phyloP scores from a whole-genome alignment of 2,797 vertebrate species.

The Mus caroli region DNA sequence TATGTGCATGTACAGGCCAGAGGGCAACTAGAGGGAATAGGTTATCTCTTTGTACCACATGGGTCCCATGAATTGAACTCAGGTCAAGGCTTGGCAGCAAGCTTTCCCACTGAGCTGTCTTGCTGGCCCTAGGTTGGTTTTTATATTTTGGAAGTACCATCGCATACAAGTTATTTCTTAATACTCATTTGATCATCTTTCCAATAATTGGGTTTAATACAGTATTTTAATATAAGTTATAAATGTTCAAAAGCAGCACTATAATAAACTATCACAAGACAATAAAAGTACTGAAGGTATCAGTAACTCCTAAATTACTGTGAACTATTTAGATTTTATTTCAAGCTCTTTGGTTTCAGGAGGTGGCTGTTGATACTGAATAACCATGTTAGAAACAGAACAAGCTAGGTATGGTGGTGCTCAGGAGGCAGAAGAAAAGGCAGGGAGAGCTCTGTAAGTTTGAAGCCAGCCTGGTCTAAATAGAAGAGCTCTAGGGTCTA shows the following conservation, averaged over 20 bases:
- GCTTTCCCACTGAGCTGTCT: neutral
- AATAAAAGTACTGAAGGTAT: slow-evolving; percentile 20
- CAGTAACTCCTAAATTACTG: slow-evolving; percentile 14
- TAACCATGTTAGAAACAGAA: slow-evolving; percentile 1
- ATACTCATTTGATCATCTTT: slow-evolving; percentile 35
- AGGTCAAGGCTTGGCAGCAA: neutral
- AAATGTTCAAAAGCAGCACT: slow-evolving; percentile 48
- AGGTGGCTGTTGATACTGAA: slow-evolving; percentile 47
- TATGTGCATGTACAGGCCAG: neutral
- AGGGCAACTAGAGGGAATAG: neutral
- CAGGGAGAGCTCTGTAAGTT: neutral
- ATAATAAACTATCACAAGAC: slow-evolving; percentile 51
- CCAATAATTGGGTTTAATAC: slow-evolving; percentile 53
- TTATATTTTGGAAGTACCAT: slow-evolving; percentile 2
- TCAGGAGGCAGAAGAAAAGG: neutral
- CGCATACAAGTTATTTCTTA: slow-evolving; percentile 39
- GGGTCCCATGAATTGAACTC: neutral
- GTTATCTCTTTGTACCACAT: neutral
- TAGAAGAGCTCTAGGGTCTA: neutral
- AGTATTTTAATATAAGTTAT: slow-evolving; percentile 15
- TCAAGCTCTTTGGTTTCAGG: slow-evolving; percentile 34
- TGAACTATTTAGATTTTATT: slow-evolving; percentile 51
- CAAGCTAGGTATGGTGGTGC: neutral
- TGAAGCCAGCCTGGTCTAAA: neutral
- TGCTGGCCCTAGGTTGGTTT: neutral